Base-by-base conservation (phyloP, 1,140 invertebrate genomes). In the Drosophila jambulina region DNA sequence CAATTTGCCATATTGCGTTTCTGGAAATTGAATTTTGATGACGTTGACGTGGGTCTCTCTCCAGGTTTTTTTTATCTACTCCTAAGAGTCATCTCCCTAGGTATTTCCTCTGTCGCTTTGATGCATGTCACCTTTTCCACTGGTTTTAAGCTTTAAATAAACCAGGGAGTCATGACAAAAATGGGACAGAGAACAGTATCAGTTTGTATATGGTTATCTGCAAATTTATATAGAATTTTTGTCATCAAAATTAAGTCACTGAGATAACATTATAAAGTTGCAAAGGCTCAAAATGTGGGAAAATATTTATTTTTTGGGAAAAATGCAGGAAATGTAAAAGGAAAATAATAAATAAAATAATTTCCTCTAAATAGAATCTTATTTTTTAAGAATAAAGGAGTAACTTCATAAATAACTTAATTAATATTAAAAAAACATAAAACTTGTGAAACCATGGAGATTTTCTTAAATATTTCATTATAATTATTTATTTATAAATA, bases 1-100 rank as follows among this genome's bases (percentile, higher is more conserved):
- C 27, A 53, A 72, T 72, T 34, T 40, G 68, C 34, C 13, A 40
- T 49, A 51, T 71, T 71, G 36, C 69, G 27, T 40, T 21, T 21
- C n/a, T 69, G 46, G 8, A 9, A 72, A 71, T 49, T 59, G 34
- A 36, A 51, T 59, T 71, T 51, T 36, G 48, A 40, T 58, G 64
- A 70, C 43, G 32, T 13, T 25, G 45, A 25, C 45, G 21, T 13
- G 21, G 21, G 9, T 32, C 32, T 32, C 32, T 34, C 45, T 46
- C 3, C 23, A 48, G 7, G 21, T 48, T 48, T 25, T 45, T 21
- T 27, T 42, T 51, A 43, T 51, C 36, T 32, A 19, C 25, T 67
- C 19, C 5, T 2, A 60, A 60, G 38, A 69, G 13, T 53, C 36
- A 65, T 43, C 46, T 54, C 43, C 2, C 15, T 7, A 19, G 48